These are phyloP conservation scores for Microctenopoma stevenorrisi DNA, from an alignment of 2,797 vertebrate species.

Conservation along the genomic window DNA sequence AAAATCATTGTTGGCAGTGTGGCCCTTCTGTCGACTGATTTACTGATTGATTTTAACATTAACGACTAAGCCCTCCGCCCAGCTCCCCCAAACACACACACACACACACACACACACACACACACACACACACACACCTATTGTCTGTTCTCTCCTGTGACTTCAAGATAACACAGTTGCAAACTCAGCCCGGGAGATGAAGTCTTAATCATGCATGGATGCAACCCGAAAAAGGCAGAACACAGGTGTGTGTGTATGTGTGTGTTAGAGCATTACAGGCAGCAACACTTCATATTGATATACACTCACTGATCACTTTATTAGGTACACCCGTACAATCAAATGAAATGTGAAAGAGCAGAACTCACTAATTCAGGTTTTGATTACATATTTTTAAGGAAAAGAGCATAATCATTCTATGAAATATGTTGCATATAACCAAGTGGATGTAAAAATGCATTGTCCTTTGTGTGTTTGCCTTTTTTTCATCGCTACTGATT, in stretches of 20 bases:
- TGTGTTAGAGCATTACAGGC: not conserved
- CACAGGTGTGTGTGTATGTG: conserved; percentile 6
- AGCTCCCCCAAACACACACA: not conserved
- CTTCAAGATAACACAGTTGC: conserved; percentile 60
- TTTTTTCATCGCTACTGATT: too few species aligned
- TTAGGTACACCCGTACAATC: too few species aligned
- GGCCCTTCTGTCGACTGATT: conserved; percentile 64
- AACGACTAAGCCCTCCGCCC: conserved; percentile 52
- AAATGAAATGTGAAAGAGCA: too few species aligned
- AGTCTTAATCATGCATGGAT: conserved; percentile 45
- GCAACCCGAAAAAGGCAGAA: conserved; percentile 27
- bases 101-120: too few species aligned
- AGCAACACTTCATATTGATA: too few species aligned
- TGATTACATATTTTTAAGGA: not conserved
- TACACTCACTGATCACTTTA: too few species aligned
- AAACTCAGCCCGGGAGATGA: conserved; percentile 33
- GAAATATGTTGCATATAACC: not conserved
- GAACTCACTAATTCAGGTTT: not conserved
- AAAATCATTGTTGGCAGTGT: conserved; percentile 49
- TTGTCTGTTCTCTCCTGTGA: conserved; percentile 50
- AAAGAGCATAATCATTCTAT: not conserved
- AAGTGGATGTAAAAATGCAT: too few species aligned
- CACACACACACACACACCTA: conserved; percentile 27
- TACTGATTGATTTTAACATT: conserved; percentile 75
- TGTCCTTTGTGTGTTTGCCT: too few species aligned